Percentiles rank a stretch among this genome's conserved stretches.
phyloP scores from a whole-genome alignment of 1,140 invertebrate genomes.

The silkworm (Bombyx mori) region ASM3026992v2 NC_085124.1:5111501-5112000 shows the following conservation, averaged over 20 bases:
- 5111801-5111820: too few relatives aligned
- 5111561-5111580: constrained; percentile 49
- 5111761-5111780: not conserved
- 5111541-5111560: constrained; percentile 16
- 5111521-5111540: constrained; percentile 14
- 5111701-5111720: constrained; percentile 40
- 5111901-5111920: too few relatives aligned
- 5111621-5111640: constrained; percentile 56
- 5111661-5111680: constrained; percentile 49
- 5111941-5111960: too few relatives aligned
- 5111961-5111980: too few relatives aligned
- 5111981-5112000: too few relatives aligned
- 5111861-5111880: too few relatives aligned
- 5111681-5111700: constrained; percentile 49
- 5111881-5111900: too few relatives aligned
- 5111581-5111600: constrained; percentile 56
- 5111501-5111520: constrained; percentile 13
- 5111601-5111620: constrained; percentile 71
- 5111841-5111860: too few relatives aligned
- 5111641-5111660: constrained; percentile 59
- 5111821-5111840: too few relatives aligned
- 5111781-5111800: too few relatives aligned
- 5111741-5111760: constrained; percentile 1
- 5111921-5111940: too few relatives aligned
- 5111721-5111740: constrained; percentile 16